Evolutionary conservation across 2,797 vertebrate species (phyloP).

Genomic region (Molossus molossus): DNA sequence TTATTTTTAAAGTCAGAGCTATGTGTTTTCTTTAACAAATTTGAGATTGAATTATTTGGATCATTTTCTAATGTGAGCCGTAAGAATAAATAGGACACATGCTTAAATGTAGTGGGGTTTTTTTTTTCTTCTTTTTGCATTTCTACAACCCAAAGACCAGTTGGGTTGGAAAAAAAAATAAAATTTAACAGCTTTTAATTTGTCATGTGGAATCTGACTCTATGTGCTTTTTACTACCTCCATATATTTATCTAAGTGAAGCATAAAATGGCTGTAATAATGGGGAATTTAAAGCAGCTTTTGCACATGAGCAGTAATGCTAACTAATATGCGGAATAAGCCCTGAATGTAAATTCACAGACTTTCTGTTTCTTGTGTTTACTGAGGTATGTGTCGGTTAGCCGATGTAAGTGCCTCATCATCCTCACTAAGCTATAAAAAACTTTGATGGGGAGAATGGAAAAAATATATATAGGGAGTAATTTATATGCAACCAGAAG

Average conservation of each 20-base stretch:
- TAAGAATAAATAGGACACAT: conserved; percentile 80
- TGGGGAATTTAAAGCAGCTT: conserved; percentile 84
- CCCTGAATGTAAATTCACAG: conserved; percentile 79
- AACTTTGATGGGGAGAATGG: background rate
- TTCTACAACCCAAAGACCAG: conserved; percentile 78
- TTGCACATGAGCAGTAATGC: conserved; percentile 84
- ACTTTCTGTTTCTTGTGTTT: conserved; percentile 70
- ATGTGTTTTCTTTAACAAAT: conserved; percentile 73
- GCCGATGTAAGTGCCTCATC: background rate
- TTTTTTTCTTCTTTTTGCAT: conserved; percentile 64
- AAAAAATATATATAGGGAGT: background rate
- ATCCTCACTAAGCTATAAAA: background rate
- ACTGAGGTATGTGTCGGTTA: background rate
- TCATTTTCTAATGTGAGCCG: conserved; percentile 74
- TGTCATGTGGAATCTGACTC: conserved; percentile 83
- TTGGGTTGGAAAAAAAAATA: conserved; percentile 83
- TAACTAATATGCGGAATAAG: conserved; percentile 81
- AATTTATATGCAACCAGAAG: background rate
- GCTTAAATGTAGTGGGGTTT: conserved; percentile 46
- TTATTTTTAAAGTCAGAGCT: conserved; percentile 53
- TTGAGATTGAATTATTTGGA: conserved; percentile 76
- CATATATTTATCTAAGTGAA: conserved; percentile 86
- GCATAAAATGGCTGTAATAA: conserved; percentile 84
- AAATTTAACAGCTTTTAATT: conserved; percentile 87
- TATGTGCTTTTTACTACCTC: conserved; percentile 83